Percentiles rank a stretch among this genome's conserved stretches.
These are phyloP conservation scores for Pararge aegeria DNA, from an alignment of 1,140 invertebrate species.

Conservation along the genomic window DNA sequence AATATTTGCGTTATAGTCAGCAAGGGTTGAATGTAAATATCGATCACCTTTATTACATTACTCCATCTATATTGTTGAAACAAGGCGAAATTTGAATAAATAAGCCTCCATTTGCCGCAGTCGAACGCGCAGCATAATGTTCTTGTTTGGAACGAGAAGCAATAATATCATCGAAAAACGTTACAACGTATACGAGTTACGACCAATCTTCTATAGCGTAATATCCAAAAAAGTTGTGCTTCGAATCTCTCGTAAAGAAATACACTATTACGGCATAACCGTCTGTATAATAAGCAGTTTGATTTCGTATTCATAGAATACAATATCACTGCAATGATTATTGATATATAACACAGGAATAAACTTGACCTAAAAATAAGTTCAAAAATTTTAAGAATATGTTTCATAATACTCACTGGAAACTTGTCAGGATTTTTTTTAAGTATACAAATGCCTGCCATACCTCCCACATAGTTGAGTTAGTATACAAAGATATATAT, in stretches of 20 bases:
- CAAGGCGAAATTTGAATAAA: constrained; percentile 47
- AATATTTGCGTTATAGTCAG: constrained; percentile 60
- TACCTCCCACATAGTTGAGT: constrained; percentile 69
- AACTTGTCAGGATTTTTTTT: constrained; percentile 57
- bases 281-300: constrained; percentile 12
- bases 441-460: constrained; percentile 62
- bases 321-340: too few species aligned
- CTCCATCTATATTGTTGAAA: constrained; percentile 28
- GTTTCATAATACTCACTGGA: too few species aligned
- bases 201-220: constrained; percentile 40
- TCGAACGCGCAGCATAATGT: constrained; percentile 32
- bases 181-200: constrained; percentile 37
- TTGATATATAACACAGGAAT: background rate
- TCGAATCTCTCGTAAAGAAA: constrained; percentile 48
- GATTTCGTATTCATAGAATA: constrained; percentile 2
- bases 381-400: background rate
- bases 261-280: constrained; percentile 42
- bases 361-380: too few species aligned
- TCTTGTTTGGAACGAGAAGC: constrained; percentile 35
- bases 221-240: constrained; percentile 46
- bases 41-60: constrained; percentile 56
- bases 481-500: constrained; percentile 38
- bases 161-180: constrained; percentile 38
- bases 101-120: constrained; percentile 33
- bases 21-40: constrained; percentile 60